phyloP scores from a whole-genome alignment of 1,140 invertebrate genomes.

The Bradysia coprophila region DNA sequence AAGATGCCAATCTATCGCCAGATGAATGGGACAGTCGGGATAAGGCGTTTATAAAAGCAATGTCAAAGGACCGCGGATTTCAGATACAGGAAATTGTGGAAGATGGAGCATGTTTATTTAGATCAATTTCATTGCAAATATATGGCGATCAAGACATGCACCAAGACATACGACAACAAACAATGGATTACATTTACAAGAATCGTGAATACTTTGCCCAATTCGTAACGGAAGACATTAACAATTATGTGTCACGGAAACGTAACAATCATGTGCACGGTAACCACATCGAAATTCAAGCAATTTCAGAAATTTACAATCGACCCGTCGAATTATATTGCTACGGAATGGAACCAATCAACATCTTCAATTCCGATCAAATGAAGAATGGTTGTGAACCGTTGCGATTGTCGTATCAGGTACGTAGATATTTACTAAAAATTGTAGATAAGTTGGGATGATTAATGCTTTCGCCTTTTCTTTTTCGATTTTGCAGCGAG shows the following conservation, averaged over 20 bases:
- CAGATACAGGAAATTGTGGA: conserved; percentile 77
- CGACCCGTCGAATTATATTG: conserved; percentile 85
- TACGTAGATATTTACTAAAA: too few relatives aligned
- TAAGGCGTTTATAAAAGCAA: conserved; percentile 47
- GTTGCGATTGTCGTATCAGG: conserved; percentile 78
- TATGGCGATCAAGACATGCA: conserved; percentile 92
- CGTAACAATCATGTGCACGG: conserved; percentile 65
- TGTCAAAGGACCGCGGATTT: conserved; percentile 50
- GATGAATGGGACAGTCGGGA: conserved; percentile 44
- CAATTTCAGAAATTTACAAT: conserved; percentile 85
- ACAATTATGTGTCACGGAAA: conserved; percentile 67
- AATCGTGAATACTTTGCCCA: conserved; percentile 86
- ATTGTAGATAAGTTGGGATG: too few relatives aligned
- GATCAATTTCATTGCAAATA: conserved; percentile 83
- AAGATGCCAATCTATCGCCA: conserved; percentile 29
- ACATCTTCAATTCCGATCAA: conserved; percentile 65
- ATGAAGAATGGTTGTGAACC: conserved; percentile 61
- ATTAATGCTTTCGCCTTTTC: too few relatives aligned
- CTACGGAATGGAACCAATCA: conserved; percentile 78
- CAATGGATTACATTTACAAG: conserved; percentile 80
- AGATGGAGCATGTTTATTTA: conserved; percentile 85
- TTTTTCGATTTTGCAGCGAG: too few relatives aligned
- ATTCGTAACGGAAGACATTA: conserved; percentile 86
- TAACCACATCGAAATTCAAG: conserved; percentile 90
- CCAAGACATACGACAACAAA: conserved; percentile 59